phyloP scores from a whole-genome alignment of 2,797 vertebrate species.

The Characodon lateralis region DNA sequence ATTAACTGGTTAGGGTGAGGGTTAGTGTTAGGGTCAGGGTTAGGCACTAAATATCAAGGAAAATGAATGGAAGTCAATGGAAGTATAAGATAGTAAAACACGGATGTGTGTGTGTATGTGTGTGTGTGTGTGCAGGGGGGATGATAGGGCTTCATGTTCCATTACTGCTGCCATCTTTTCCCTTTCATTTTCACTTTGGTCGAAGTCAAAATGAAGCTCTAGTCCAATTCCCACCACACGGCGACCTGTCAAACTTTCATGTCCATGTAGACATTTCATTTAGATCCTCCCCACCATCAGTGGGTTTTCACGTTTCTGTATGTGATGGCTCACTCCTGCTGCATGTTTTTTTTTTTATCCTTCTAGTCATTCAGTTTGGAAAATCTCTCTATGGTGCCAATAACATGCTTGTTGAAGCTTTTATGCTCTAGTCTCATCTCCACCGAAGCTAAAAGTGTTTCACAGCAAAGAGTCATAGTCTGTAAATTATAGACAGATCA shows the following conservation, averaged over 20 bases:
- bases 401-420: constrained; percentile 46
- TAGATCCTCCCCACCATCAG: constrained; percentile 6
- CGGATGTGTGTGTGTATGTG: too few relatives aligned
- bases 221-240: constrained; percentile 31
- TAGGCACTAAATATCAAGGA: too few relatives aligned
- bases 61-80: too few relatives aligned
- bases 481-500: constrained; percentile 61
- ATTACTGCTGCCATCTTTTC: constrained; percentile 49
- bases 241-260: constrained; percentile 44
- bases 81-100: too few relatives aligned
- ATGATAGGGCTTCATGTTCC: constrained; percentile 37
- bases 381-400: constrained; percentile 24
- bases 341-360: constrained; percentile 28
- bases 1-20: too few relatives aligned
- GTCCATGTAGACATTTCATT: constrained; percentile 40
- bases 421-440: constrained; percentile 43
- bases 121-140: neutral
- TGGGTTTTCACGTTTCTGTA: constrained; percentile 6
- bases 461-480: constrained; percentile 52
- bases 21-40: too few relatives aligned
- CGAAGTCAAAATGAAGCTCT: constrained; percentile 47
- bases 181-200: constrained; percentile 55
- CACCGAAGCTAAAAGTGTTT: constrained; percentile 42
- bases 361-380: constrained; percentile 33
- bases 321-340: constrained; percentile 2